A percentile compares a stretch with the other conserved stretches of the same genome.
Conservation (phyloP, 2,888 invertebrate genomes). For the Patella depressa region DNA sequence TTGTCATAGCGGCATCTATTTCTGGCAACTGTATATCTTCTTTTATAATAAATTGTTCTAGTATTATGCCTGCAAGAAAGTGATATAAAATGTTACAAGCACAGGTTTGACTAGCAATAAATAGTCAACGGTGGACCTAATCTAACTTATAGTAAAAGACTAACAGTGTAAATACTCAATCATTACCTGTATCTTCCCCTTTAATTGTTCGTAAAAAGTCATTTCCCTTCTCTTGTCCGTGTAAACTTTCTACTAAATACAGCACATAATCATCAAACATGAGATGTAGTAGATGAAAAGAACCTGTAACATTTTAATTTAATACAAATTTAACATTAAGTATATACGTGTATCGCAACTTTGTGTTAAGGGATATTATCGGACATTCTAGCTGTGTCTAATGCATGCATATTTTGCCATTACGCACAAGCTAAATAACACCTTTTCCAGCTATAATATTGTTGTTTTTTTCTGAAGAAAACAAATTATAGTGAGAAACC, state of each 20-base stretch:
- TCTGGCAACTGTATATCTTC: constrained; percentile 27
- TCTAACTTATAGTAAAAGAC: background rate
- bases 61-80: constrained; percentile 25
- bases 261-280: constrained; percentile 73
- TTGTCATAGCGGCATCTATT: background rate
- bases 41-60: constrained; percentile 39
- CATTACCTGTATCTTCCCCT: constrained; percentile 48
- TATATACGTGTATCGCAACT: background rate
- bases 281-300: constrained; percentile 72
- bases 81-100: background rate
- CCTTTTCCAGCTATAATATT: background rate
- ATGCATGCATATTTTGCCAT: background rate
- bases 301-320: constrained; percentile 60
- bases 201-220: constrained; percentile 69
- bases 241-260: constrained; percentile 72
- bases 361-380: background rate
- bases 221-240: constrained; percentile 69
- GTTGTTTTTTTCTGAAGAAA: background rate
- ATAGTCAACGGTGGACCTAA: background rate
- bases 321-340: background rate
- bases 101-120: background rate
- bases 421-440: background rate
- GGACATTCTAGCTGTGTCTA: background rate
- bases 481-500: too few relatives aligned
- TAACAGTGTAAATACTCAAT: background rate